phyloP scores from a whole-genome alignment of 2,797 vertebrate species.

The Champsocephalus esox region DNA sequence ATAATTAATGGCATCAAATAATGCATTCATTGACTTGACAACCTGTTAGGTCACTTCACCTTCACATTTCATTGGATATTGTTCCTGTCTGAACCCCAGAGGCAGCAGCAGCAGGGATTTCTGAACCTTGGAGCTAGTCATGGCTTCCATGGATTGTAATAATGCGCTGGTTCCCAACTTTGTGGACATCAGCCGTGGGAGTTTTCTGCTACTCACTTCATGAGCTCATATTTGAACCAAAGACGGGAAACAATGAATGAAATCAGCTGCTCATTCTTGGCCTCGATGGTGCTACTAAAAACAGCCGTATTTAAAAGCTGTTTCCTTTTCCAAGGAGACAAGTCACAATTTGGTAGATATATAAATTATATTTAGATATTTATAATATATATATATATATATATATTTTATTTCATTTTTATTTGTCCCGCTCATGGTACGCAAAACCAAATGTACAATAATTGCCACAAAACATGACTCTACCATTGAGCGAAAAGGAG shows the following conservation, averaged over 20 bases:
- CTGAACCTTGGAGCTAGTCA: slow-evolving; percentile 51
- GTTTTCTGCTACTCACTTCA: slow-evolving; percentile 13
- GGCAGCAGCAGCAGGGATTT: slow-evolving; percentile 35
- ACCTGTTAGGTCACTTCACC: background rate
- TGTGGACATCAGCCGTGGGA: slow-evolving; percentile 12
- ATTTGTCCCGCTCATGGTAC: too few relatives aligned
- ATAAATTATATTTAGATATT: too few relatives aligned
- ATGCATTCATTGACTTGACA: background rate
- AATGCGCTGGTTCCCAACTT: slow-evolving; percentile 32
- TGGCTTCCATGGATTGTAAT: slow-evolving; percentile 73
- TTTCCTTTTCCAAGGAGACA: background rate
- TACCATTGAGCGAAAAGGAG: too few relatives aligned
- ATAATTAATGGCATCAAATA: too few relatives aligned
- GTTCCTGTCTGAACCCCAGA: slow-evolving; percentile 47
- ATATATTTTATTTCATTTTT: too few relatives aligned
- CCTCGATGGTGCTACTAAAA: slow-evolving; percentile 10
- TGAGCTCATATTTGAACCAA: background rate
- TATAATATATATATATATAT: too few relatives aligned
- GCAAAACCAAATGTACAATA: too few relatives aligned
- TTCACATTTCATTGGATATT: slow-evolving; percentile 43
- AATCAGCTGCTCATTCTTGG: slow-evolving; percentile 31
- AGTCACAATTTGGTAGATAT: too few relatives aligned
- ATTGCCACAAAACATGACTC: too few relatives aligned
- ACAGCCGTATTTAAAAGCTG: background rate
- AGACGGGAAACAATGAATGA: slow-evolving; percentile 13